Evolutionary conservation across 1,140 invertebrate species (phyloP), one percentile per base, ranked within the genome.

Genomic region (Caenorhabditis inopinata): DNA sequence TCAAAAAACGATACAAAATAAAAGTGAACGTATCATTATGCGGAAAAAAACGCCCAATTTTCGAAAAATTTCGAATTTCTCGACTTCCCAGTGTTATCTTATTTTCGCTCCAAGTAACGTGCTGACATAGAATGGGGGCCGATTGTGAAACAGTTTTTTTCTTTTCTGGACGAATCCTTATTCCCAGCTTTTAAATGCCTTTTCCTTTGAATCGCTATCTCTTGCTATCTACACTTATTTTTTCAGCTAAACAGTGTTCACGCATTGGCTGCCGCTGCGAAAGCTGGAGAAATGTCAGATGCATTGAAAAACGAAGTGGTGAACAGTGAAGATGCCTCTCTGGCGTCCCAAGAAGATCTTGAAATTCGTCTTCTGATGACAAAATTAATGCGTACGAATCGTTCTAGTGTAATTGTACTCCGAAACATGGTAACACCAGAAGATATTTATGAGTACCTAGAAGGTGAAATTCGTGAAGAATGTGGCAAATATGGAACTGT

Each of bases 381-480:
- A 89, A 96, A 98, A 86, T 91, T 99, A 6, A 97, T 98, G 95
- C 91, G 96, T 83, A 80, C 83, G 38, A 89, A 91, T 78, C 87
- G 93, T 90, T 91, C 90, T 74, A 90, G 93, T 51, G 95, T 98
- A 7, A 93, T 99, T 84, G 94, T 98, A 78, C 90, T 99, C 76
- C 91, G 94, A 85, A 98, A 99, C 90, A 99, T 99, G 97, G 96
- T 94, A 45, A 78, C 49, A 5, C 42, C 94, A 1, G 94, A 96
- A 85, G 96, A 98, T 89, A 93, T 99, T 1, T 97, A 99, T 89
- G 95, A 98, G 87, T 93, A 93, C 80, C 90, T 99, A 73, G 95
- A 99, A 89, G 94, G 95, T 87, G 97, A 99, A 91, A 97, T 99
- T 82, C 94, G 95, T 85, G 96, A 98, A 84, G 97, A 99, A 90